Percentiles rank a stretch among this genome's conserved stretches.
Evolutionary conservation across 2,888 invertebrate species (phyloP).

Genomic region (Sminthurinus aureus): DNA sequence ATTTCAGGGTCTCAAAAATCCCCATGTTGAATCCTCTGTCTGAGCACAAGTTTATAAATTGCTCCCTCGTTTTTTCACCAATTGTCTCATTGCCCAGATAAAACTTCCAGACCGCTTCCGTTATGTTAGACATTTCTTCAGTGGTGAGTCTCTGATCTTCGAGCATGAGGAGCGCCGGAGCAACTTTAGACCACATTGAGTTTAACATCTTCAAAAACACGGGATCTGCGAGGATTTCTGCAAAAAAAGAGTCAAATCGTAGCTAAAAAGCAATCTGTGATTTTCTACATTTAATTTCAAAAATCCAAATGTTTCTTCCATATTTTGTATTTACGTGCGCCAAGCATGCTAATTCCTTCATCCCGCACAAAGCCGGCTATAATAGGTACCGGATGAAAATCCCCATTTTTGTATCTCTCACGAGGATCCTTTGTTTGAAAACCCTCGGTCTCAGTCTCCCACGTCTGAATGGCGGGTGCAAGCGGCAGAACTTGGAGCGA

Average conservation of each 20-base stretch:
- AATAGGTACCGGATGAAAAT: neutral
- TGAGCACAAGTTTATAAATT: conserved; percentile 35
- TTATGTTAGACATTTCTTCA: neutral
- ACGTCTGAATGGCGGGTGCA: neutral
- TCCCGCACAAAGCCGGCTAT: neutral
- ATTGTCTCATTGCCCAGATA: conserved; percentile 9
- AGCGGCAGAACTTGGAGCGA: neutral
- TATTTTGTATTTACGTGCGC: neutral
- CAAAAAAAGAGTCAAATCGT: neutral
- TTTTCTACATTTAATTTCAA: neutral
- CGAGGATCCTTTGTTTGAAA: neutral
- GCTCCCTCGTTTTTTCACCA: conserved; percentile 19
- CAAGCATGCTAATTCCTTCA: neutral
- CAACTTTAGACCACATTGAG: neutral
- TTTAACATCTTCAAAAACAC: neutral
- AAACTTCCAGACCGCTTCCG: conserved; percentile 25
- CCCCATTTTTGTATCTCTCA: neutral
- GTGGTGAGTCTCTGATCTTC: neutral
- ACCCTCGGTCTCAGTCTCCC: neutral
- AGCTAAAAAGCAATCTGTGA: neutral
- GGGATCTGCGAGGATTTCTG: neutral
- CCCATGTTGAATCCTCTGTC: conserved; percentile 47
- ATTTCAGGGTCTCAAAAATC: conserved; percentile 40
- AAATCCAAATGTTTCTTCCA: no score
- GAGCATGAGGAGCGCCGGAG: neutral